A percentile compares a stretch with the other conserved stretches of the same genome.
Evolutionary conservation across 2,888 invertebrate genomes (phyloP).

Genomic region (Ligdia adustata): DNA sequence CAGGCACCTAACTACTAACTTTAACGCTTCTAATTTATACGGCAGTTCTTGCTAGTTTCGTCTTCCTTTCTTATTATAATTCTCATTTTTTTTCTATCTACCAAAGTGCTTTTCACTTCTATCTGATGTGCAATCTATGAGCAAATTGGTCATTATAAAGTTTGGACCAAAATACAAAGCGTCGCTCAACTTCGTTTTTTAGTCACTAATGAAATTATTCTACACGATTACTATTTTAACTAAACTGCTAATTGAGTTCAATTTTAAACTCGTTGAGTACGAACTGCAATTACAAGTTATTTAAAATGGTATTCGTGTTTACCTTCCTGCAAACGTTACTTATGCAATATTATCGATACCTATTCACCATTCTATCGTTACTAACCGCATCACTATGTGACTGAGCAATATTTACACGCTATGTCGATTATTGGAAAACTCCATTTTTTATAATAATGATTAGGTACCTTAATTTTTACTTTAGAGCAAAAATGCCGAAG

Average conservation of each 20-base stretch:
- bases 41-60: slow-evolving; percentile 74
- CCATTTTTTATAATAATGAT: slow-evolving; percentile 36
- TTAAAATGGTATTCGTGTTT: slow-evolving; percentile 2
- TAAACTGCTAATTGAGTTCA: not conserved
- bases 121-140: slow-evolving; percentile 73
- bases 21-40: slow-evolving; percentile 47
- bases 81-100: slow-evolving; percentile 59
- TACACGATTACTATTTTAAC: not conserved
- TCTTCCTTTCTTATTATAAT: slow-evolving; percentile 25
- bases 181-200: slow-evolving; percentile 43
- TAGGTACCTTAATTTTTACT: slow-evolving; percentile 30
- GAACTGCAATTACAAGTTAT: not conserved
- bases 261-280: too few species aligned
- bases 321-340: slow-evolving; percentile 8
- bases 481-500: slow-evolving; percentile 62
- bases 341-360: slow-evolving; percentile 29
- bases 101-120: slow-evolving; percentile 64
- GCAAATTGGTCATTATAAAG: slow-evolving; percentile 68
- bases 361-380: slow-evolving; percentile 32
- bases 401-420: slow-evolving; percentile 66
- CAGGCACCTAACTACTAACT: slow-evolving; percentile 46
- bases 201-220: slow-evolving; percentile 7
- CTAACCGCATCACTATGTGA: slow-evolving; percentile 53
- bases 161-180: slow-evolving; percentile 67
- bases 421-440: slow-evolving; percentile 46